A percentile compares a stretch with the other conserved stretches of the same genome.
Evolutionary conservation across 2,113 vertebrate genomes (phyloP).

Genomic region (Suricata suricatta): DNA sequence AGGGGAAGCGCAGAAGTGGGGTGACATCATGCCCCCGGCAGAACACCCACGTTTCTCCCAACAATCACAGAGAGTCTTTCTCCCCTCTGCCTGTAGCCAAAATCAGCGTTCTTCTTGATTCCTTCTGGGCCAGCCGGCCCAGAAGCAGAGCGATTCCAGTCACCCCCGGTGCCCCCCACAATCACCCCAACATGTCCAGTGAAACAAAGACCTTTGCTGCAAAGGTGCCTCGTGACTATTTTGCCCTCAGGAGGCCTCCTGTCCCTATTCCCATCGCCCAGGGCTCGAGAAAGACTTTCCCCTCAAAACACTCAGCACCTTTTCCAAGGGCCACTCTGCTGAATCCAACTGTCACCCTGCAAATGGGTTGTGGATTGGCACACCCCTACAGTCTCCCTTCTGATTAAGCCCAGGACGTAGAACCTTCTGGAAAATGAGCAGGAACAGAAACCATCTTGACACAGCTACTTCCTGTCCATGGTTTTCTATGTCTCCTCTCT

Average conservation of each 20-base stretch:
- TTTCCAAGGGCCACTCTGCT: not conserved
- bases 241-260: too few relatives aligned
- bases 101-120: not conserved
- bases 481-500: not conserved
- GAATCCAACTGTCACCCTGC: rapidly evolving
- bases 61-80: not conserved
- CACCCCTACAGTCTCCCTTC: not conserved
- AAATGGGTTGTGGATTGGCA: not conserved
- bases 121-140: rapidly evolving
- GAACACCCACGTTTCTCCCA: not conserved
- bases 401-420: not conserved
- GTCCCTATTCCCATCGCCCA: too few relatives aligned
- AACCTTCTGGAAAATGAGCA: not conserved
- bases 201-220: not conserved
- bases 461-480: not conserved
- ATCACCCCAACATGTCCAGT: rapidly evolving
- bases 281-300: not conserved
- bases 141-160: not conserved
- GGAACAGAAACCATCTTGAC: not conserved
- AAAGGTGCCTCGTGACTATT: rapidly evolving
- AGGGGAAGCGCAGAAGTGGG: not conserved
- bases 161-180: not conserved
- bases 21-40: rapidly evolving
- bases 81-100: not conserved
- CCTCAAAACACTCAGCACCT: not conserved